These are phyloP conservation scores for Rhabdomys pumilio DNA, from an alignment of 2,797 vertebrate genomes.

Conservation along the genomic window DNA sequence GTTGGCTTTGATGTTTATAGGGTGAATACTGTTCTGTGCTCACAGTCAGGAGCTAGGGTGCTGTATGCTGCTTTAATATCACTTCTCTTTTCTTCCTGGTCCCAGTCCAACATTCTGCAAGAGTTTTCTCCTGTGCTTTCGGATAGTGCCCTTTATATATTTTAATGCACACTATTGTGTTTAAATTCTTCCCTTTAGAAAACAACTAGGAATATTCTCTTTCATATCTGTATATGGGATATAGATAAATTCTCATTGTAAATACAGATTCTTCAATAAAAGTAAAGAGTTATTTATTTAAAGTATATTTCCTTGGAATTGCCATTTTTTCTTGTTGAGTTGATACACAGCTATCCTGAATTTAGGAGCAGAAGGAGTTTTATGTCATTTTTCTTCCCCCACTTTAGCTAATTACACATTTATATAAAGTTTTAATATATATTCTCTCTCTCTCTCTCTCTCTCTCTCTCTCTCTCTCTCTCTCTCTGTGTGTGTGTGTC, in stretches of 20 bases:
- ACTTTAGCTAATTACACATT: neutral
- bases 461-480: too few species aligned
- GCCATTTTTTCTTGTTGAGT: neutral
- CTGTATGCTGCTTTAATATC: rapidly evolving
- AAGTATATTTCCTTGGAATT: neutral
- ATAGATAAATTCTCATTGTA: neutral
- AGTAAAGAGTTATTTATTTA: neutral
- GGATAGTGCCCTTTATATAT: neutral
- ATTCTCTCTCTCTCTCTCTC: too few species aligned
- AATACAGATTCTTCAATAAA: neutral
- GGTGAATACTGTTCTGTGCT: neutral
- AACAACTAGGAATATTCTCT: neutral
- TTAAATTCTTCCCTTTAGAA: neutral
- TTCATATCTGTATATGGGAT: neutral
- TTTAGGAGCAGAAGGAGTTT: neutral
- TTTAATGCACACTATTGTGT: neutral
- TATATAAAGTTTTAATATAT: too few species aligned
- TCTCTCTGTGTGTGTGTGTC: too few species aligned
- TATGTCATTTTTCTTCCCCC: neutral
- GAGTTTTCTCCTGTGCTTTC: neutral
- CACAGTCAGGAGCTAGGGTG: neutral
- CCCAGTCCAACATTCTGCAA: neutral
- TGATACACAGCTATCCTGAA: neutral
- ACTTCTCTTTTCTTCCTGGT: neutral
- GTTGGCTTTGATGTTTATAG: neutral